phyloP scores from a whole-genome alignment of 1,140 invertebrate genomes.

The Campoletis sonorensis region DNA sequence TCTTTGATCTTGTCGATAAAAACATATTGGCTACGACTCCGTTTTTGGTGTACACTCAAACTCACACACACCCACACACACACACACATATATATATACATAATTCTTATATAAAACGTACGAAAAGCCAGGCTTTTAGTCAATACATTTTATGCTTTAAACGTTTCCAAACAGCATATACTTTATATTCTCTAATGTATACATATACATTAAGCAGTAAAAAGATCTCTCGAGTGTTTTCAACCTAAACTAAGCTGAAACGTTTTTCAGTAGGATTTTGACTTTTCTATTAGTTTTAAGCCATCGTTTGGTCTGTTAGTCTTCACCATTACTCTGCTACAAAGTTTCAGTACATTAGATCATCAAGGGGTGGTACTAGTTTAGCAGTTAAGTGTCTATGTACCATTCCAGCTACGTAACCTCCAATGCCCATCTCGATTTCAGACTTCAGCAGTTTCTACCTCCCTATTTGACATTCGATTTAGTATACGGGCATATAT shows the following conservation, averaged over 20 bases:
- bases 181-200: too few species aligned
- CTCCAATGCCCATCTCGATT: conserved; percentile 20
- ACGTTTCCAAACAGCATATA: too few species aligned
- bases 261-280: too few species aligned
- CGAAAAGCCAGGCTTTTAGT: not conserved
- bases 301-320: too few species aligned
- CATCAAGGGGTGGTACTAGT: not conserved
- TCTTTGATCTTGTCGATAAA: conserved; percentile 42
- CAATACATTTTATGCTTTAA: too few species aligned
- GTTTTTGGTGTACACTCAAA: not conserved
- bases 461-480: conserved; percentile 19
- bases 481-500: not conserved
- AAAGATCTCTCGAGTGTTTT: too few species aligned
- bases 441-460: conserved; percentile 10
- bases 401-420: not conserved
- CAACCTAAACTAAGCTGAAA: too few species aligned
- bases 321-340: too few species aligned
- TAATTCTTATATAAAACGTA: not conserved
- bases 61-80: too few species aligned
- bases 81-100: conserved; percentile 7
- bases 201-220: too few species aligned
- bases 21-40: conserved; percentile 31
- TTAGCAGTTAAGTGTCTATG: not conserved
- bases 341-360: not conserved
- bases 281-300: too few species aligned